phyloP scores from a whole-genome alignment of 2,888 invertebrate species.

The Drosophila fulvimacula region DNA sequence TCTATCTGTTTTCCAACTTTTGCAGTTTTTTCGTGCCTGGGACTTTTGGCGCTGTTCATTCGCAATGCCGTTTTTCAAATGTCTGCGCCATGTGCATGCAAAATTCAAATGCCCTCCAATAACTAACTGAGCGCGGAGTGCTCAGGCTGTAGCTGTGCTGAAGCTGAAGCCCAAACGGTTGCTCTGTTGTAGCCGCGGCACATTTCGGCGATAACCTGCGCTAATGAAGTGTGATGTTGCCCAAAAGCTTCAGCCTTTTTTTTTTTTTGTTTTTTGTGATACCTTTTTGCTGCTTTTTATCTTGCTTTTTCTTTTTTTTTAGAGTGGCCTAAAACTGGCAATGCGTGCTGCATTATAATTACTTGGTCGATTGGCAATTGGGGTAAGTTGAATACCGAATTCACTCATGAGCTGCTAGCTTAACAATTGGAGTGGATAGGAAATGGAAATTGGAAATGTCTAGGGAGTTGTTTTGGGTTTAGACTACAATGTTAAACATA shows the following conservation, averaged over 20 bases:
- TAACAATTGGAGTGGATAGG: background rate
- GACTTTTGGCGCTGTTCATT: constrained; percentile 55
- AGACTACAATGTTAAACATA: background rate
- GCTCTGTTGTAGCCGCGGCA: constrained; percentile 29
- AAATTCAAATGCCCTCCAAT: constrained; percentile 58
- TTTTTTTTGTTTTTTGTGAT: constrained; percentile 37
- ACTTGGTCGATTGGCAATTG: constrained; percentile 26
- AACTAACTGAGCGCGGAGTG: constrained; percentile 9
- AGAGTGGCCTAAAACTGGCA: constrained; percentile 14
- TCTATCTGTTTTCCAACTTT: constrained; percentile 65
- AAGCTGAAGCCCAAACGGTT: background rate
- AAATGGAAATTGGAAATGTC: background rate
- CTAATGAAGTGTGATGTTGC: constrained; percentile 75
- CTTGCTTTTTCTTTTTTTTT: background rate
- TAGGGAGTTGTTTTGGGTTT: background rate
- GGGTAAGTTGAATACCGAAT: constrained; percentile 6
- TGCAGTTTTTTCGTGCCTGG: constrained; percentile 79
- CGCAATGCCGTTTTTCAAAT: constrained; percentile 74
- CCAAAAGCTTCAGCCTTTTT: constrained; percentile 49
- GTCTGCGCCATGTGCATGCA: constrained; percentile 76
- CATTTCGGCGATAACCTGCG: constrained; percentile 71
- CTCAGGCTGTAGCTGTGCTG: background rate
- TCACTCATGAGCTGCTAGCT: background rate
- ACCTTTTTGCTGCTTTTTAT: constrained; percentile 36
- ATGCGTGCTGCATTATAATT: constrained; percentile 57